Conservation (phyloP, 2,888 invertebrate genomes). For the Sphinx pinastri region DNA sequence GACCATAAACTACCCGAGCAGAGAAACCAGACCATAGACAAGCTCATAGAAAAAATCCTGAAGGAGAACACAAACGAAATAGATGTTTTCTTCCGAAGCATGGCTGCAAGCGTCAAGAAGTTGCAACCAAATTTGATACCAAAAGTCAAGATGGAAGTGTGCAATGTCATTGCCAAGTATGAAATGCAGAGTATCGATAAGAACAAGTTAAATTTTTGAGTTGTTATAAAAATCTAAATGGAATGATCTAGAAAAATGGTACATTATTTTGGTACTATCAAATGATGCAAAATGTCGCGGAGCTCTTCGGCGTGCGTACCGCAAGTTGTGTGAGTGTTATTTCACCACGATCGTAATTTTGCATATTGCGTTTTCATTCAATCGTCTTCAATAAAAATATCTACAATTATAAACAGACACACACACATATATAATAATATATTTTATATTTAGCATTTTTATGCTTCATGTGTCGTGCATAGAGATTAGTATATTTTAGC, state of each 20-base stretch:
- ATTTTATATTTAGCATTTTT: no score
- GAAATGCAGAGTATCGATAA: constrained; percentile 80
- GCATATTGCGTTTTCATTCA: no score
- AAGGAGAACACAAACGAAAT: constrained; percentile 79
- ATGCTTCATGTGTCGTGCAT: no score
- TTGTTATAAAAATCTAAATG: not conserved
- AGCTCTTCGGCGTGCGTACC: not conserved
- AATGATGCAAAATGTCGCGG: not conserved
- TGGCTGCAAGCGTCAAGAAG: constrained; percentile 80
- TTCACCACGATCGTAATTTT: no score
- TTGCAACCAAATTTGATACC: constrained; percentile 78
- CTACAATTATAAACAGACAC: no score
- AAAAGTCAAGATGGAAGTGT: constrained; percentile 81
- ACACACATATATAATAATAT: no score
- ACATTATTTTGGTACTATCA: constrained; percentile 15
- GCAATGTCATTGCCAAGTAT: constrained; percentile 79
- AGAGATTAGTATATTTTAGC: no score
- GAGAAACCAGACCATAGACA: constrained; percentile 70
- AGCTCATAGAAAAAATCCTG: constrained; percentile 73
- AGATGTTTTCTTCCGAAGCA: constrained; percentile 78
- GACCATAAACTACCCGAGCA: constrained; percentile 64
- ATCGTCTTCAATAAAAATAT: no score
- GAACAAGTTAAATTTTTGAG: constrained; percentile 44
- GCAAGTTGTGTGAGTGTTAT: no score
- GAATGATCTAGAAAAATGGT: not conserved